phyloP scores from a whole-genome alignment of 2,113 vertebrate species.

The Anas platyrhynchos region DNA sequence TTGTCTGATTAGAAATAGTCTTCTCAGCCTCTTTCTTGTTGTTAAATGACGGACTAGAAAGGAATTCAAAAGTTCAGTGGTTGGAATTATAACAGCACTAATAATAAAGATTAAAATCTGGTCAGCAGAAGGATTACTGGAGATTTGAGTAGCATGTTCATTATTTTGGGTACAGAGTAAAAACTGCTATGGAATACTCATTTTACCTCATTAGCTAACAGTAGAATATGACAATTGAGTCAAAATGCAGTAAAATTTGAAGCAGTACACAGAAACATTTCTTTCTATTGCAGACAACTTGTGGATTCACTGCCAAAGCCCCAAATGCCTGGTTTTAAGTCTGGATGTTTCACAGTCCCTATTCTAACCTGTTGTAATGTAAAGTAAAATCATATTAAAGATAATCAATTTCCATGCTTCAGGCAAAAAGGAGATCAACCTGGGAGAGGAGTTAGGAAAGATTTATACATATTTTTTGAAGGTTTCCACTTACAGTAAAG shows the following conservation, averaged over 20 bases:
- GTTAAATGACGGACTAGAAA: neutral
- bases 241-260: neutral
- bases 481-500: neutral
- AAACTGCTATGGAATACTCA: neutral
- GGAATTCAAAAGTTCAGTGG: neutral
- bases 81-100: neutral
- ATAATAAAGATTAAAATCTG: neutral
- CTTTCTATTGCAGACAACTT: neutral
- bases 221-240: neutral
- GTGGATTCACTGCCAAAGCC: neutral
- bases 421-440: slow-evolving; percentile 18
- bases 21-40: neutral
- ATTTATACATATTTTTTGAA: slow-evolving; percentile 8
- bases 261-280: neutral
- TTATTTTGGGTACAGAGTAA: neutral
- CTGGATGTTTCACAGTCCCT: neutral
- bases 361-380: neutral
- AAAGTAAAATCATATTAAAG: slow-evolving; percentile 45
- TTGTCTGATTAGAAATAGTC: neutral
- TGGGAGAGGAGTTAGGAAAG: neutral
- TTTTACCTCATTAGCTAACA: neutral
- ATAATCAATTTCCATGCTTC: slow-evolving; percentile 40
- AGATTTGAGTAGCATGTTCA: neutral
- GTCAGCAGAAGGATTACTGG: neutral
- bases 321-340: neutral